Evolutionary conservation across 2,888 invertebrate species (phyloP).

Genomic region (Eupithecia insigniata): DNA sequence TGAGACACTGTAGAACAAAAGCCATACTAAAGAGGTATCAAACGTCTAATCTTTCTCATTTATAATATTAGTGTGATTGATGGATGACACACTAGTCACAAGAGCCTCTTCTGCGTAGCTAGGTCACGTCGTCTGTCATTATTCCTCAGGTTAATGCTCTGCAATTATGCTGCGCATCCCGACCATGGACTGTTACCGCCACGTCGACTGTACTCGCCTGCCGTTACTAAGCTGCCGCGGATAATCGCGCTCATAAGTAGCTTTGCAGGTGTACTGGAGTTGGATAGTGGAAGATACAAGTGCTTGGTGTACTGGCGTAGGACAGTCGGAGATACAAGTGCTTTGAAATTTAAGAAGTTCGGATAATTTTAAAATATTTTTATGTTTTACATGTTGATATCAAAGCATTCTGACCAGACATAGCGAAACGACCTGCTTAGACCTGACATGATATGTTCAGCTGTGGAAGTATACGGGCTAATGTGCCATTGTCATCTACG

Average conservation of each 20-base stretch:
- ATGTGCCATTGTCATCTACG: too few species aligned
- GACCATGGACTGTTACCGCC: conserved; percentile 57
- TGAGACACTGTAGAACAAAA: too few species aligned
- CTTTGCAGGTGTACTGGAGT: conserved; percentile 2
- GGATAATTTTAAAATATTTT: neutral
- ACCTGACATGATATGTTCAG: too few species aligned
- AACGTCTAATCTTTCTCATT: too few species aligned
- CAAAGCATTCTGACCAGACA: neutral
- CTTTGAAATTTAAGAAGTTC: neutral
- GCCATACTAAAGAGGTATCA: too few species aligned
- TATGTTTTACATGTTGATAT: neutral
- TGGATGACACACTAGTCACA: neutral
- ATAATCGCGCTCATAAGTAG: conserved; percentile 15
- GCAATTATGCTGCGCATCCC: conserved; percentile 57
- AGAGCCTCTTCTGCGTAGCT: conserved; percentile 31
- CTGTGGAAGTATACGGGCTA: too few species aligned
- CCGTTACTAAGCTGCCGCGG: conserved; percentile 30
- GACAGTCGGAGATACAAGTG: neutral
- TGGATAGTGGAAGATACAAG: neutral
- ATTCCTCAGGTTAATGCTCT: conserved; percentile 61
- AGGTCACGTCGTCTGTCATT: conserved; percentile 53
- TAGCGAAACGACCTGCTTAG: too few species aligned
- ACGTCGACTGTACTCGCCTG: conserved; percentile 29
- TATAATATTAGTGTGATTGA: neutral
- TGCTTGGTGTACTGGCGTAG: neutral